Percentiles rank a stretch among this genome's conserved stretches.
Evolutionary conservation across 2,797 vertebrate species (phyloP).

Genomic region (Momotus momota): DNA sequence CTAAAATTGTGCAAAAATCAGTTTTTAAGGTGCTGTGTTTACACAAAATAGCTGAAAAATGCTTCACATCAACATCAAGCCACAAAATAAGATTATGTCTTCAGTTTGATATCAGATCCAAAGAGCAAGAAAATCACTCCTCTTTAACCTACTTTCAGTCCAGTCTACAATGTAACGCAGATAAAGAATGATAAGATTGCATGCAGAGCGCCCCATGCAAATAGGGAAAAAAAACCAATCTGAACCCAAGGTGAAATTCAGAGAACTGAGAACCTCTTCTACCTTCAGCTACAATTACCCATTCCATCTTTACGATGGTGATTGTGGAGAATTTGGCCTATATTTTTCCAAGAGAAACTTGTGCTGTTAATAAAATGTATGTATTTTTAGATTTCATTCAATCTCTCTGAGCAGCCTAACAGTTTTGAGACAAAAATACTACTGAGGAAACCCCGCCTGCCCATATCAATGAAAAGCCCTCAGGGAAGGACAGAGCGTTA

Average conservation of each 20-base stretch:
- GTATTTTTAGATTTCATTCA: constrained; percentile 52
- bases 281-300: background rate
- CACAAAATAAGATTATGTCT: background rate
- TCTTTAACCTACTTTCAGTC: background rate
- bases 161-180: background rate
- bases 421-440: constrained; percentile 20
- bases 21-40: background rate
- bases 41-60: background rate
- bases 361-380: background rate
- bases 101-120: background rate
- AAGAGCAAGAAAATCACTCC: background rate
- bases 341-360: background rate
- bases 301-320: background rate
- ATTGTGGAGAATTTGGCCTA: constrained; percentile 22
- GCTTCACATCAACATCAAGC: background rate
- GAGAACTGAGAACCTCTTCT: background rate
- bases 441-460: background rate
- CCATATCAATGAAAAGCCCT: background rate
- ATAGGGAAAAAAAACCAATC: background rate
- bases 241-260: background rate
- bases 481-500: background rate
- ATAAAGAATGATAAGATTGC: background rate
- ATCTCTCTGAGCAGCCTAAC: background rate
- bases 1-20: background rate
- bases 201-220: background rate